Conservation (phyloP, 2,113 vertebrate genomes). For the Pholis gunnellus region DNA sequence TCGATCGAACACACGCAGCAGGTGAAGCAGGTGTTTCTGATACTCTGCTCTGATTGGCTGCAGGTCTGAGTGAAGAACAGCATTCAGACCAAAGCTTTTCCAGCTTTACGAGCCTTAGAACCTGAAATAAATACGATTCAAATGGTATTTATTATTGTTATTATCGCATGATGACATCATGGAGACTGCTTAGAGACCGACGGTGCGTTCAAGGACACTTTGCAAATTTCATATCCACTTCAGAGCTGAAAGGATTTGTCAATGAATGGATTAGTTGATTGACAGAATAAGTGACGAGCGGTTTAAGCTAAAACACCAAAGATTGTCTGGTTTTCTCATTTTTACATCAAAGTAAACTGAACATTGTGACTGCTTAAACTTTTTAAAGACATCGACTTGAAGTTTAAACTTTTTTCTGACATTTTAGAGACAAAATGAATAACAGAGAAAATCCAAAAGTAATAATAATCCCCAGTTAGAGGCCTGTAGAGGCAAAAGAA, state of each 20-base stretch:
- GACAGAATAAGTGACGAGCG: background rate
- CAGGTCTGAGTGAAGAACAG: background rate
- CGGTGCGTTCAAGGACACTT: background rate
- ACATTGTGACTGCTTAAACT: background rate
- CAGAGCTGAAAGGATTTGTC: background rate
- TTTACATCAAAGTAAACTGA: background rate
- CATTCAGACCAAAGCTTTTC: background rate
- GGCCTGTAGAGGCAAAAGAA: background rate
- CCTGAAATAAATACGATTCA: background rate
- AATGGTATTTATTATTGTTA: background rate
- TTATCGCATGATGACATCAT: background rate
- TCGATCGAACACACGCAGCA: background rate
- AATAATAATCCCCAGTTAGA: background rate
- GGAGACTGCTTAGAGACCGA: background rate
- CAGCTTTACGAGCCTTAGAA: background rate
- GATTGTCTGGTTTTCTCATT: too few species aligned
- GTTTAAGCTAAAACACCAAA: too few species aligned
- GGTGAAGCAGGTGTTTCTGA: background rate
- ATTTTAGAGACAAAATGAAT: background rate
- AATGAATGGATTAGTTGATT: background rate
- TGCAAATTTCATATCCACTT: background rate
- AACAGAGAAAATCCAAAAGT: background rate
- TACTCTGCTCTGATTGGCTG: background rate
- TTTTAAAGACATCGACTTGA: background rate
- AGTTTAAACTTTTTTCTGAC: too few species aligned